A percentile compares a stretch with the other conserved stretches of the same genome.
Evolutionary conservation across 2,113 vertebrate genomes (phyloP).

Genomic region (Sakesphorus luctuosus): DNA sequence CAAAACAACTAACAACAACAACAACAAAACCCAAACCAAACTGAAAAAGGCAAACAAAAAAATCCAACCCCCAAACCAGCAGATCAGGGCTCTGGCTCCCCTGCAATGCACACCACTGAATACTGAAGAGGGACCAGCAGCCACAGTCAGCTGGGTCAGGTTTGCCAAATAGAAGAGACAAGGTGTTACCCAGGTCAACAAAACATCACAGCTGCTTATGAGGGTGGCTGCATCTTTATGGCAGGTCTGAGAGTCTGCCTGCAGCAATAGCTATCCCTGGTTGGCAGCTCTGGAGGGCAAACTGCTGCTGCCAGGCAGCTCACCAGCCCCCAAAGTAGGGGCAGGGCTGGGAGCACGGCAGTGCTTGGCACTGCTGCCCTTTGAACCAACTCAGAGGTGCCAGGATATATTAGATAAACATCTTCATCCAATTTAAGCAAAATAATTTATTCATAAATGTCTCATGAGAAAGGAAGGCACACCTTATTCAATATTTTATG

Average conservation of each 20-base stretch:
- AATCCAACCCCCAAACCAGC: not conserved
- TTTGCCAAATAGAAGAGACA: not conserved
- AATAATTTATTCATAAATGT: slow-evolving; percentile 18
- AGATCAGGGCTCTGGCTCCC: not conserved
- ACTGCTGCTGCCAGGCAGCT: not conserved
- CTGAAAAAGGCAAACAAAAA: not conserved
- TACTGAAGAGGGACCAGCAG: not conserved
- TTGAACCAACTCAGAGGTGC: not conserved
- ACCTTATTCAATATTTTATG: slow-evolving; percentile 23
- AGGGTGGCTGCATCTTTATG: not conserved
- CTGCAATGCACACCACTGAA: not conserved
- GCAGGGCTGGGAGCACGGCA: not conserved
- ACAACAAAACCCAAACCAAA: not conserved
- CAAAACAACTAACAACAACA: not conserved
- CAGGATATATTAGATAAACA: slow-evolving; percentile 1
- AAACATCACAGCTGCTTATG: not conserved
- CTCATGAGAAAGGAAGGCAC: slow-evolving; percentile 7
- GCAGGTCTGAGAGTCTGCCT: not conserved
- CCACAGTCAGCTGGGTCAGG: not conserved
- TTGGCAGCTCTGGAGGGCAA: not conserved
- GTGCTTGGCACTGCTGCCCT: not conserved
- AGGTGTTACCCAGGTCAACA: not conserved
- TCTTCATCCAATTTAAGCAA: slow-evolving; percentile 1
- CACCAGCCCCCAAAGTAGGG: not conserved
- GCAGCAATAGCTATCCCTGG: not conserved